Evolutionary conservation across 1,140 invertebrate species (phyloP).

Genomic region (Drosophila rufa): DNA sequence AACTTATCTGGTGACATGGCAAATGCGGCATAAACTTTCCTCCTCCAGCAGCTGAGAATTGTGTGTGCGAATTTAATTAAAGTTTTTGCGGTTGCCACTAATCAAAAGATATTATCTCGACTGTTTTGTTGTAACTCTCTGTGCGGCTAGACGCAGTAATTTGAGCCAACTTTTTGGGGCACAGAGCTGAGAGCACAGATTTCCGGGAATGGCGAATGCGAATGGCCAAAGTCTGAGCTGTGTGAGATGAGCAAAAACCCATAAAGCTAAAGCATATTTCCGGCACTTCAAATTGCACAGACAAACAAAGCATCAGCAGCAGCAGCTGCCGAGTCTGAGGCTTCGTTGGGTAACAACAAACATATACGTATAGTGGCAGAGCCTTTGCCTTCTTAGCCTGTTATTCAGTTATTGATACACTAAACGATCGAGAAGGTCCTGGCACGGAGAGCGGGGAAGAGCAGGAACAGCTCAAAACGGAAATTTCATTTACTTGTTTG

Average conservation of each 20-base stretch:
- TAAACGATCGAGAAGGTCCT: slow-evolving; percentile 34
- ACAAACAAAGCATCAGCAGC: slow-evolving; percentile 41
- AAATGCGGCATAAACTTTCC: slow-evolving; percentile 76
- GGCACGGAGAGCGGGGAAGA: background rate
- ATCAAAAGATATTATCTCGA: slow-evolving; percentile 81
- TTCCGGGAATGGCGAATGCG: slow-evolving; percentile 1
- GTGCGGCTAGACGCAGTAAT: slow-evolving; percentile 40
- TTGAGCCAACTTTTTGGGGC: slow-evolving; percentile 32
- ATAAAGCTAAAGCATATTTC: slow-evolving; percentile 77
- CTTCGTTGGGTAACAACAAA: slow-evolving; percentile 14
- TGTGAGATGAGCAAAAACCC: slow-evolving; percentile 24
- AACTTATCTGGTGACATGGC: slow-evolving; percentile 81
- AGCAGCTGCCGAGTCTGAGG: slow-evolving; percentile 5
- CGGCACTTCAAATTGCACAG: slow-evolving; percentile 77
- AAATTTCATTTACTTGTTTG: slow-evolving; percentile 82
- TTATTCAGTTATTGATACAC: slow-evolving; percentile 57
- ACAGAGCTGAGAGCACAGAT: slow-evolving; percentile 8
- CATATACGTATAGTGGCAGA: slow-evolving; percentile 4
- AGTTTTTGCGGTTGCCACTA: slow-evolving; percentile 81
- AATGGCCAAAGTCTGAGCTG: slow-evolving; percentile 6
- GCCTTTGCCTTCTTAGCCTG: slow-evolving; percentile 28
- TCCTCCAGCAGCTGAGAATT: slow-evolving; percentile 39
- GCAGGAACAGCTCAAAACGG: slow-evolving; percentile 46
- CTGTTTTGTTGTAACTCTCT: slow-evolving; percentile 13
- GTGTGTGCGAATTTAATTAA: slow-evolving; percentile 78